A percentile compares a stretch with the other conserved stretches of the same genome.
phyloP scores from a whole-genome alignment of 2,113 vertebrate genomes.

The Macaca fascicularis region DNA sequence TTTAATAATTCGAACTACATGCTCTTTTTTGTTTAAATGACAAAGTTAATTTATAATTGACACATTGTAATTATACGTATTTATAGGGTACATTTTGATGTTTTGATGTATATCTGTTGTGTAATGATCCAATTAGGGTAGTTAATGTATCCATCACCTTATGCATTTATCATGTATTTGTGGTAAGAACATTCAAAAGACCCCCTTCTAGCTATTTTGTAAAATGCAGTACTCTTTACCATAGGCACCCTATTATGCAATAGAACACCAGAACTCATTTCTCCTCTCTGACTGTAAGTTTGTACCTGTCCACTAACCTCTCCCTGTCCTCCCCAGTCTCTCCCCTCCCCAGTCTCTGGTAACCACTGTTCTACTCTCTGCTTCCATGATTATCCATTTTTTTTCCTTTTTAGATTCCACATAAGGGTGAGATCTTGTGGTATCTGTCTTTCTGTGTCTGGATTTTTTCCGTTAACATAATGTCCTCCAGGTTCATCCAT shows the following conservation, averaged over 20 bases:
- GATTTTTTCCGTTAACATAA: not conserved
- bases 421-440: not conserved
- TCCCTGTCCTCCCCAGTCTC: not conserved
- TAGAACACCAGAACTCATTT: not conserved
- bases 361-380: not conserved
- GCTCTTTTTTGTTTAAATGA: not conserved
- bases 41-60: not conserved
- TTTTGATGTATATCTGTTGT: not conserved
- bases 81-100: not conserved
- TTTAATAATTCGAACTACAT: not conserved
- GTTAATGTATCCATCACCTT: not conserved
- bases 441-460: not conserved
- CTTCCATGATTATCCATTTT: not conserved
- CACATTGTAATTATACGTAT: not conserved
- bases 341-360: not conserved
- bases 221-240: not conserved
- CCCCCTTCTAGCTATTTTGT: not conserved
- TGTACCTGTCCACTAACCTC: not conserved
- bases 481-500: not conserved
- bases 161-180: not conserved
- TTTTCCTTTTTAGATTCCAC: not conserved
- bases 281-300: not conserved
- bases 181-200: not conserved
- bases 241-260: not conserved
- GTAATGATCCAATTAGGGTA: not conserved